These are phyloP conservation scores for Dioctria linearis DNA, from an alignment of 2,888 invertebrate species.

Conservation along the genomic window DNA sequence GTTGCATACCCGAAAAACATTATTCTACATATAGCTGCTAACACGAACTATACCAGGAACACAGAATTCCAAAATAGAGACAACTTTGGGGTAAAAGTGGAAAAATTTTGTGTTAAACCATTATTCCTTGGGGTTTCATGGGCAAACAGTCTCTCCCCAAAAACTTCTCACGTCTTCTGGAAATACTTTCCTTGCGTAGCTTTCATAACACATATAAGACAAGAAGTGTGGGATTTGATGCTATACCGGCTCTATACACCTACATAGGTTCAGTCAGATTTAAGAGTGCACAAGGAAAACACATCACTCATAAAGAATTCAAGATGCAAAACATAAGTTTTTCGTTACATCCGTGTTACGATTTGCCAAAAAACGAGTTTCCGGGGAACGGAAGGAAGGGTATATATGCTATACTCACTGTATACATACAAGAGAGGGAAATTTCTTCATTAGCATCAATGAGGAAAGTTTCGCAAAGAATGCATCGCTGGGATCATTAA, in stretches of 20 bases:
- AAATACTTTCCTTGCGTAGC: neutral
- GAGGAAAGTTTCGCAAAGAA: conserved; percentile 39
- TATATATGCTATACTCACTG: neutral
- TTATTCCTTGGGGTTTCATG: conserved; percentile 37
- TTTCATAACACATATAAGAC: neutral
- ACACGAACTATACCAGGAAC: neutral
- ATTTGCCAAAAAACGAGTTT: conserved; percentile 40
- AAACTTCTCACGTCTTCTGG: neutral
- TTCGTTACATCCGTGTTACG: conserved; percentile 50
- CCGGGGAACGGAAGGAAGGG: conserved; percentile 25
- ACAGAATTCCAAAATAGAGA: conserved; percentile 32
- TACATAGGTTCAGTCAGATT: conserved; percentile 6
- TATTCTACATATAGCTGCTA: conserved; percentile 9
- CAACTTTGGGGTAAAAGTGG: conserved; percentile 47
- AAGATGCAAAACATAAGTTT: conserved; percentile 35
- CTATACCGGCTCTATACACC: neutral
- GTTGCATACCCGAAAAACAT: conserved; percentile 17
- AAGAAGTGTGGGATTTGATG: neutral
- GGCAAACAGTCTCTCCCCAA: conserved; percentile 13
- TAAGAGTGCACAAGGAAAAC: conserved; percentile 24
- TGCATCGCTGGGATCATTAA: conserved; percentile 42
- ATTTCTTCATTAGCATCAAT: conserved; percentile 45
- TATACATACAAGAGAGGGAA: neutral
- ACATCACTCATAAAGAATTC: conserved; percentile 45
- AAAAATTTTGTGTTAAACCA: conserved; percentile 51